Percentiles rank a stretch among this genome's conserved stretches.
Evolutionary conservation across 1,140 invertebrate species (phyloP).

Genomic region (Polypedilum vanderplanki): DNA sequence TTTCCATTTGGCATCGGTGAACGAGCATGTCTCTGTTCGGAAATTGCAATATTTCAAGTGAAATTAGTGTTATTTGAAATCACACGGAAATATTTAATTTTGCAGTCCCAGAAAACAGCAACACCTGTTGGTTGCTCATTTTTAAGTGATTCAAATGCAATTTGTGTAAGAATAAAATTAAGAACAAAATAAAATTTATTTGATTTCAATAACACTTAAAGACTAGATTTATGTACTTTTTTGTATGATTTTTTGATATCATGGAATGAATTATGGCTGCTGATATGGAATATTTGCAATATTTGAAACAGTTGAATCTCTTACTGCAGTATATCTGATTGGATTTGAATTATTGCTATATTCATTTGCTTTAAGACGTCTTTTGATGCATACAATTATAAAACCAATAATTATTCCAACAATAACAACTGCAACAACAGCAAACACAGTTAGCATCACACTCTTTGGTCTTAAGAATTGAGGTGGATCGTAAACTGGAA

Average conservation of each 20-base stretch:
- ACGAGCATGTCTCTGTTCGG: background rate
- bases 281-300: background rate
- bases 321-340: constrained; percentile 41
- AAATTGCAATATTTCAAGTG: background rate
- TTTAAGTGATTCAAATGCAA: background rate
- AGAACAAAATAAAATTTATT: background rate
- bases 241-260: background rate
- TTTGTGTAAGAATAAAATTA: background rate
- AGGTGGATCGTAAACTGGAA: constrained; percentile 35
- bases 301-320: constrained; percentile 41
- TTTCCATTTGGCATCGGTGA: background rate
- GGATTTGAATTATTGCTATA: constrained; percentile 31
- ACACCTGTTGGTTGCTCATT: no score
- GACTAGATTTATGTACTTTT: background rate
- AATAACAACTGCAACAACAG: constrained; percentile 38
- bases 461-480: constrained; percentile 40
- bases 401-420: constrained; percentile 40
- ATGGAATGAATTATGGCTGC: background rate
- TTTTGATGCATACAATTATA: constrained; percentile 34
- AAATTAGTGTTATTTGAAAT: background rate
- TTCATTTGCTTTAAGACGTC: constrained; percentile 23
- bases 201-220: background rate
- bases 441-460: constrained; percentile 39
- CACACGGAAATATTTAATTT: background rate
- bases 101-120: background rate